phyloP scores from a whole-genome alignment of 2,797 vertebrate species.

The Furcifer pardalis region DNA sequence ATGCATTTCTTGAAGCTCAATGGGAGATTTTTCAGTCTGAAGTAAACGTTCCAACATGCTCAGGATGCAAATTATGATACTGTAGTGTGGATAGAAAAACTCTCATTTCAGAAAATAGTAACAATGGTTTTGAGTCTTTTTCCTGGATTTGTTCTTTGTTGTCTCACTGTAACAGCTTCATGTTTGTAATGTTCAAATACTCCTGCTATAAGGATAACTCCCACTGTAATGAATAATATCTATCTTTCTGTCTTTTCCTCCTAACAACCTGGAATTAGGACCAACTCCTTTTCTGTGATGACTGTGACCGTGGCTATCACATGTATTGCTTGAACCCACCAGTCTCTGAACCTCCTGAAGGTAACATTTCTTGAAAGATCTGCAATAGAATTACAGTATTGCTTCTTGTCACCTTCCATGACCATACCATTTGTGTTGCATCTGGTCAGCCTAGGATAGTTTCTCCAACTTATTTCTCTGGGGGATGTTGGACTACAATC shows the following conservation, averaged over 20 bases:
- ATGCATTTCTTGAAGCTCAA: constrained; percentile 14
- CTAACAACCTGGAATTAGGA: constrained; percentile 79
- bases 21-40: constrained; percentile 19
- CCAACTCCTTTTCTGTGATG: constrained; percentile 98
- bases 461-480: background rate
- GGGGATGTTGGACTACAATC: no score
- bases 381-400: no score
- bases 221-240: constrained; percentile 40
- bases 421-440: background rate
- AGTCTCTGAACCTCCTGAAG: constrained; percentile 95
- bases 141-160: background rate
- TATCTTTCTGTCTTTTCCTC: constrained; percentile 19
- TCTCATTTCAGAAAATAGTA: background rate
- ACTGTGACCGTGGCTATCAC: constrained; percentile 98
- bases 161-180: constrained; percentile 31
- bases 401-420: no score
- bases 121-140: background rate
- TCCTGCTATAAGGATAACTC: constrained; percentile 35
- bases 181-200: constrained; percentile 36
- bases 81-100: constrained; percentile 13
- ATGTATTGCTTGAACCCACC: constrained; percentile 99
- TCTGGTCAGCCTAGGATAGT: background rate
- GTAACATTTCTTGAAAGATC: constrained; percentile 72
- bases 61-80: constrained; percentile 10
- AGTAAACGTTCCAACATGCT: constrained; percentile 27